Conservation (phyloP, 2,888 invertebrate genomes). For the Iphiclides podalirius region DNA sequence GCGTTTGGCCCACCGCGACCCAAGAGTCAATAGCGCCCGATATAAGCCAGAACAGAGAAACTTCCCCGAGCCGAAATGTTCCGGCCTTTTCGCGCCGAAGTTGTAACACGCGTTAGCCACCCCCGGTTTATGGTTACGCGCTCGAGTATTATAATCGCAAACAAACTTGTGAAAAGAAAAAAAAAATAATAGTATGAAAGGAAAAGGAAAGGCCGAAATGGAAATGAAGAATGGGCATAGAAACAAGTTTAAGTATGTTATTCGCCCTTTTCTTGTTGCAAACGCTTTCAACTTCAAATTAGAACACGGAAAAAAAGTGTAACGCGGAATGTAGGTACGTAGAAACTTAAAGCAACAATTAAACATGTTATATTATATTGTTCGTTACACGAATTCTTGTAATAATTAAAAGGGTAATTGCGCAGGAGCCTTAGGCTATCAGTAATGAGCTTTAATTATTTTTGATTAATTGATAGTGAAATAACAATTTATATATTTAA, state of each 20-base stretch:
- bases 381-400: no score
- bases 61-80: slow-evolving; percentile 59
- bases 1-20: slow-evolving; percentile 51
- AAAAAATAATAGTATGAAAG: slow-evolving; percentile 7
- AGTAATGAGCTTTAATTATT: no score
- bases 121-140: slow-evolving; percentile 15
- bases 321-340: no score
- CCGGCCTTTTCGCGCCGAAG: slow-evolving; percentile 36
- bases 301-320: no score
- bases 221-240: slow-evolving; percentile 13
- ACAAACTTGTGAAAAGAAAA: slow-evolving; percentile 20
- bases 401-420: no score
- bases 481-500: no score
- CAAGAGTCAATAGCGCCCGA: slow-evolving; percentile 64
- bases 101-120: slow-evolving; percentile 20
- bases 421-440: no score
- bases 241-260: slow-evolving; percentile 17
- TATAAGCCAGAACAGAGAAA: no score
- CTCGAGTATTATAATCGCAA: slow-evolving; percentile 19
- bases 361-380: no score
- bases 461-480: no score
- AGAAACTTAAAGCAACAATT: no score
- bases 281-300: no score
- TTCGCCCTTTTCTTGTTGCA: slow-evolving; percentile 7
- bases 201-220: slow-evolving; percentile 17